Conservation (phyloP, 92 coral and sea anemone species). For the Epizoanthus ramosus region DNA sequence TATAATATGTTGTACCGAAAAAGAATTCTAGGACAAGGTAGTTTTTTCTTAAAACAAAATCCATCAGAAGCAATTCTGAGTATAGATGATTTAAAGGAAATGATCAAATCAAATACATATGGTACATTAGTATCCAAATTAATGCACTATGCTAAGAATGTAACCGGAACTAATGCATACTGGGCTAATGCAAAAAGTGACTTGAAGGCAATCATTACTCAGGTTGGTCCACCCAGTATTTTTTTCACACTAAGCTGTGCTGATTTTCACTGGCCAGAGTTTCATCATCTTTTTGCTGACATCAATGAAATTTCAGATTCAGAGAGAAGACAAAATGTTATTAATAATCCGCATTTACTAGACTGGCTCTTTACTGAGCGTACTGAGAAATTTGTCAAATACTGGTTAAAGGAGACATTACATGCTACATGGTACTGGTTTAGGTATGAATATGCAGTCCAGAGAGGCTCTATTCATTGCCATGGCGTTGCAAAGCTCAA, state of each 20-base stretch:
- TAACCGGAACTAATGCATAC: slow-evolving; percentile 36
- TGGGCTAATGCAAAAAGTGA: slow-evolving; percentile 28
- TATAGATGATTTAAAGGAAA: slow-evolving; percentile 21
- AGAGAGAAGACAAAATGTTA: slow-evolving; percentile 42
- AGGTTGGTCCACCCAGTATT: slow-evolving; percentile 40
- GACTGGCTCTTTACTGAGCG: slow-evolving; percentile 70
- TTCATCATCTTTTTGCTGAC: background rate
- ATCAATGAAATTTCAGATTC: background rate
- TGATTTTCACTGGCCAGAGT: slow-evolving; percentile 34
- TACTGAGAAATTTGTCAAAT: slow-evolving; percentile 63
- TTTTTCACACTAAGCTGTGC: slow-evolving; percentile 44
- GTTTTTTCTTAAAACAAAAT: slow-evolving; percentile 18
- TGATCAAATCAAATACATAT: slow-evolving; percentile 18
- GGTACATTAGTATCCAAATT: slow-evolving; percentile 24
- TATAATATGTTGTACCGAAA: slow-evolving; percentile 54
- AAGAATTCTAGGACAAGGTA: slow-evolving; percentile 33
- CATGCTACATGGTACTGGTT: slow-evolving; percentile 67
- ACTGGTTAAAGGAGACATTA: slow-evolving; percentile 58
- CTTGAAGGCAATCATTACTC: slow-evolving; percentile 19
- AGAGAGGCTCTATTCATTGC: slow-evolving; percentile 74
- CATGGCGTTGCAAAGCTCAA: slow-evolving; percentile 74
- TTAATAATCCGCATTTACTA: slow-evolving; percentile 52
- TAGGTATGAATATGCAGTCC: slow-evolving; percentile 71
- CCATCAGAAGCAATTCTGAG: slow-evolving; percentile 35
- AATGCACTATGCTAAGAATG: slow-evolving; percentile 40